Conservation (phyloP, 2,888 invertebrate genomes). For the Lycia hirtaria region DNA sequence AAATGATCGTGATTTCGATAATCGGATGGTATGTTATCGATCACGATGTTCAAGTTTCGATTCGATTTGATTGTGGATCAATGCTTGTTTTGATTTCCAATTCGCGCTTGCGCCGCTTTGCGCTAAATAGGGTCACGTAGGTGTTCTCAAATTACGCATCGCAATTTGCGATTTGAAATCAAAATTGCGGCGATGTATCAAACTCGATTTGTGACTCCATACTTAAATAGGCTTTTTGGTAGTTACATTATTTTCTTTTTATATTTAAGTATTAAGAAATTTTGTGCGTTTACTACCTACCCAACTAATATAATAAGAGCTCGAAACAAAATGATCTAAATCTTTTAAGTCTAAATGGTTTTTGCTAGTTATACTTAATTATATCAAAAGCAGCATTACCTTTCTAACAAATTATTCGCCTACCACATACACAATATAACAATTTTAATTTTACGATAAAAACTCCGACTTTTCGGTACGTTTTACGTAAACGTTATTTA, state of each 20-base stretch:
- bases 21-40: slow-evolving; percentile 81
- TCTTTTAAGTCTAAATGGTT: too few species aligned
- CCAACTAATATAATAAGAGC: too few species aligned
- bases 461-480: slow-evolving; percentile 12
- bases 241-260: background rate
- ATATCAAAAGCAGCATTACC: background rate
- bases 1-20: slow-evolving; percentile 82
- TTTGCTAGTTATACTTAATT: background rate
- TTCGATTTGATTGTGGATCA: slow-evolving; percentile 81
- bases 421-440: slow-evolving; percentile 3
- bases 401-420: slow-evolving; percentile 14
- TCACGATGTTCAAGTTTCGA: slow-evolving; percentile 81
- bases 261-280: too few species aligned
- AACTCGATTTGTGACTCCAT: slow-evolving; percentile 45
- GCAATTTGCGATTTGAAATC: slow-evolving; percentile 77
- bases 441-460: slow-evolving; percentile 4
- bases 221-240: background rate
- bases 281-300: too few species aligned
- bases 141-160: slow-evolving; percentile 63
- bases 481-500: slow-evolving; percentile 41
- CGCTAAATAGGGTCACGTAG: slow-evolving; percentile 84
- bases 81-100: slow-evolving; percentile 84
- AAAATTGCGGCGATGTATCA: slow-evolving; percentile 56
- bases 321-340: too few species aligned
- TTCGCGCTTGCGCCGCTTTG: slow-evolving; percentile 82